These are phyloP conservation scores for Boloria selene DNA, from an alignment of 2,888 invertebrate species.

Conservation along the genomic window DNA sequence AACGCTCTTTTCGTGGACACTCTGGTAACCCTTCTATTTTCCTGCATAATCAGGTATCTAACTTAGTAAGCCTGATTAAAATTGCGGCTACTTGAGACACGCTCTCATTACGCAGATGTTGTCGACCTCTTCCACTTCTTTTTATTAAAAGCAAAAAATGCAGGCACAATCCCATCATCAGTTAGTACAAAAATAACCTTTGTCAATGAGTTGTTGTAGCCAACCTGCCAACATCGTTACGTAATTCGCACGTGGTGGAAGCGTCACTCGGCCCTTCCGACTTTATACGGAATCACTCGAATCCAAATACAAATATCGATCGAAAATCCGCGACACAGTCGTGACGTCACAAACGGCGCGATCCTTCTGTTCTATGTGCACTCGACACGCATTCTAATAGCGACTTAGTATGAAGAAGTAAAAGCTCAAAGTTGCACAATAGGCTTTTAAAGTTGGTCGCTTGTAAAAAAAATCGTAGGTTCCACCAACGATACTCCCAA, in stretches of 20 bases:
- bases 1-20: slow-evolving; percentile 4
- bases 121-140: slow-evolving; percentile 5
- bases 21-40: slow-evolving; percentile 18
- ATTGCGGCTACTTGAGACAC: slow-evolving; percentile 28
- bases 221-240: slow-evolving; percentile 59
- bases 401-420: slow-evolving; percentile 16
- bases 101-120: slow-evolving; percentile 22
- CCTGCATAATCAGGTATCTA: slow-evolving; percentile 26
- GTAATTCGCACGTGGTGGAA: slow-evolving; percentile 74
- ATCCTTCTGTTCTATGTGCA: slow-evolving; percentile 32
- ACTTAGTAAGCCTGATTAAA: slow-evolving; percentile 29
- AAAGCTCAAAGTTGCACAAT: slow-evolving; percentile 36
- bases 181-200: slow-evolving; percentile 67
- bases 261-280: slow-evolving; percentile 61
- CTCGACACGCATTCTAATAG: slow-evolving; percentile 10
- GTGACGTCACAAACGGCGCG: slow-evolving; percentile 68
- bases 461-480: slow-evolving; percentile 37
- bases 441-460: slow-evolving; percentile 28
- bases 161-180: slow-evolving; percentile 42
- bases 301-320: slow-evolving; percentile 63
- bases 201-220: slow-evolving; percentile 75
- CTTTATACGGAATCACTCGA: slow-evolving; percentile 58
- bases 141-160: neutral
- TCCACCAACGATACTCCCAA: slow-evolving; percentile 40
- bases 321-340: slow-evolving; percentile 61